These are phyloP conservation scores for Dione vanillae DNA, from an alignment of 2,888 invertebrate genomes.

Conservation along the genomic window DNA sequence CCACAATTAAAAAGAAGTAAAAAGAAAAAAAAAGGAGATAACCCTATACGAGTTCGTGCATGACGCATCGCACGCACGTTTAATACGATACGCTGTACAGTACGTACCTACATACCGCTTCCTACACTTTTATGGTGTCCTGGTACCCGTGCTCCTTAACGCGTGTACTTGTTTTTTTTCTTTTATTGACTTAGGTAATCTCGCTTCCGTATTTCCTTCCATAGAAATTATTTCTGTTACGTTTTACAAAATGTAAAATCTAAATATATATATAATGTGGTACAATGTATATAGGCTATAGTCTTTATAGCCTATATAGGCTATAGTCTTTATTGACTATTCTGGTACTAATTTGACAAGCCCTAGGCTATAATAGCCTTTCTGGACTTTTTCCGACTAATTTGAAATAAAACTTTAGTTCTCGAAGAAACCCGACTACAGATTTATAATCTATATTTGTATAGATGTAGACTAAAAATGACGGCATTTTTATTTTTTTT, in stretches of 20 bases:
- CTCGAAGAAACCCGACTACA: too few species aligned
- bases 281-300: too few species aligned
- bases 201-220: slow-evolving; percentile 11
- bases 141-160: slow-evolving; percentile 47
- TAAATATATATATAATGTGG: too few species aligned
- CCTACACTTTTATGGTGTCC: slow-evolving; percentile 67
- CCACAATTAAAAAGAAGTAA: background rate
- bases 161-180: slow-evolving; percentile 35
- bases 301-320: too few species aligned
- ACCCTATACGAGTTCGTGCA: slow-evolving; percentile 63
- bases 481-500: background rate
- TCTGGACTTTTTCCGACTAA: too few species aligned
- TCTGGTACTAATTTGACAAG: too few species aligned
- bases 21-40: slow-evolving; percentile 42
- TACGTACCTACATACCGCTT: slow-evolving; percentile 49
- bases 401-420: too few species aligned
- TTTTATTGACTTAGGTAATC: background rate
- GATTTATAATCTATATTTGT: too few species aligned
- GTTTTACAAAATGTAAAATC: background rate
- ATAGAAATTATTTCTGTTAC: background rate
- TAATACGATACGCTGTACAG: slow-evolving; percentile 35
- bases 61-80: slow-evolving; percentile 66
- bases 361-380: too few species aligned
- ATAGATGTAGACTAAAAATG: too few species aligned
- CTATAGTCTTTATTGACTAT: too few species aligned